These are phyloP conservation scores for Xanthia icteritia DNA, from an alignment of 2,888 invertebrate genomes.

Conservation along the genomic window DNA sequence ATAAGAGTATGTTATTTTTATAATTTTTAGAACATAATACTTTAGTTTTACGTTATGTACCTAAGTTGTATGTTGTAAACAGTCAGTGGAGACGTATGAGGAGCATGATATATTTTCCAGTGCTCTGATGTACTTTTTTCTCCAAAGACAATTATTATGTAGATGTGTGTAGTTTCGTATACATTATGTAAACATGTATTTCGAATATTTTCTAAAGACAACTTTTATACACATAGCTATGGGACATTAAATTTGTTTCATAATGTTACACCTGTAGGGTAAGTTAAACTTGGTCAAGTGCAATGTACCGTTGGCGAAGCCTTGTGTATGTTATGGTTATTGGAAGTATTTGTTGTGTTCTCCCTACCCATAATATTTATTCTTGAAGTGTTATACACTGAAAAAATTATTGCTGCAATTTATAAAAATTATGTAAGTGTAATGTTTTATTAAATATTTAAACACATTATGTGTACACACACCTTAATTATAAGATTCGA, in stretches of 20 bases:
- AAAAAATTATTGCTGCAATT: constrained; percentile 80
- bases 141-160: constrained; percentile 79
- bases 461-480: constrained; percentile 65
- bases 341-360: constrained; percentile 80
- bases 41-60: constrained; percentile 74
- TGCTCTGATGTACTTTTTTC: constrained; percentile 78
- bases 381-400: constrained; percentile 85
- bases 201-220: constrained; percentile 77
- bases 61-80: constrained; percentile 74
- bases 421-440: constrained; percentile 74
- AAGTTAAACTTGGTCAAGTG: constrained; percentile 81
- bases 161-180: constrained; percentile 67
- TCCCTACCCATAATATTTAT: constrained; percentile 81
- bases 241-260: constrained; percentile 71
- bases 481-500: constrained; percentile 74
- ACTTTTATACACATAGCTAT: constrained; percentile 68
- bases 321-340: constrained; percentile 84
- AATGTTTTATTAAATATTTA: constrained; percentile 71
- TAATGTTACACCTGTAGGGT: constrained; percentile 74
- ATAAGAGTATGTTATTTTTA: constrained; percentile 87
- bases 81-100: constrained; percentile 75
- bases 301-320: constrained; percentile 88
- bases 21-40: constrained; percentile 81
- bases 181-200: constrained; percentile 67
- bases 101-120: constrained; percentile 75